Conservation (phyloP, 2,113 vertebrate species). For the Corydoras sp. region DNA sequence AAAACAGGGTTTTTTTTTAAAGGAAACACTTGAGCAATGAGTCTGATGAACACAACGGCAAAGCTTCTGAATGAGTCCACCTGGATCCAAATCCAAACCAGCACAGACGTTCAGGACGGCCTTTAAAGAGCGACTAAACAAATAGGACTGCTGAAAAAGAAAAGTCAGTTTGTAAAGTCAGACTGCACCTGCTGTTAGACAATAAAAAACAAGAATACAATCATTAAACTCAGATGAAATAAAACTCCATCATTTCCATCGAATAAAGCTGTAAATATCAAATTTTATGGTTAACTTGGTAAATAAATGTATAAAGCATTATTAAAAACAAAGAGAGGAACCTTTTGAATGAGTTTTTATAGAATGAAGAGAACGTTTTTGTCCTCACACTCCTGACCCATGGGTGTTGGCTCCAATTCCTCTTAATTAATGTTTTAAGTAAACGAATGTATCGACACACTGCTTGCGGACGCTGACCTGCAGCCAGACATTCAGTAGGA, state of each 20-base stretch:
- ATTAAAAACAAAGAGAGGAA: no score
- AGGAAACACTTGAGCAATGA: constrained; percentile 17
- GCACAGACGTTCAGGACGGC: not conserved
- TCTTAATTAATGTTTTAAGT: constrained; percentile 33
- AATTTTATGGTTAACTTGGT: no score
- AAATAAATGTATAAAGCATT: no score
- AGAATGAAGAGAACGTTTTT: no score
- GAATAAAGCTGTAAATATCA: no score
- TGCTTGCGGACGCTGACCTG: constrained; percentile 21
- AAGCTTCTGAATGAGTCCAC: constrained; percentile 22
- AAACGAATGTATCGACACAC: constrained; percentile 16
- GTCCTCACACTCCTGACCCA: not conserved
- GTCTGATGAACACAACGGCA: constrained; percentile 1
- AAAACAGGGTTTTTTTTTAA: constrained; percentile 1
- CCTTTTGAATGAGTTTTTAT: no score
- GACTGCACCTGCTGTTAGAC: no score
- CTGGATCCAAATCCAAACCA: constrained; percentile 8
- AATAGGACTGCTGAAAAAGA: not conserved
- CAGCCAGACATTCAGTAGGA: constrained; percentile 13
- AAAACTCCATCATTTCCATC: no score
- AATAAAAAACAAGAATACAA: no score
- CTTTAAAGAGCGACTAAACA: not conserved
- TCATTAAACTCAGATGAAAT: no score
- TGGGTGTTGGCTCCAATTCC: constrained; percentile 4
- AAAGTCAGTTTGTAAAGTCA: not conserved